Evolutionary conservation across 2,113 vertebrate genomes (phyloP), one percentile per base, ranked within the genome.

Genomic region (Halcyon senegalensis): DNA sequence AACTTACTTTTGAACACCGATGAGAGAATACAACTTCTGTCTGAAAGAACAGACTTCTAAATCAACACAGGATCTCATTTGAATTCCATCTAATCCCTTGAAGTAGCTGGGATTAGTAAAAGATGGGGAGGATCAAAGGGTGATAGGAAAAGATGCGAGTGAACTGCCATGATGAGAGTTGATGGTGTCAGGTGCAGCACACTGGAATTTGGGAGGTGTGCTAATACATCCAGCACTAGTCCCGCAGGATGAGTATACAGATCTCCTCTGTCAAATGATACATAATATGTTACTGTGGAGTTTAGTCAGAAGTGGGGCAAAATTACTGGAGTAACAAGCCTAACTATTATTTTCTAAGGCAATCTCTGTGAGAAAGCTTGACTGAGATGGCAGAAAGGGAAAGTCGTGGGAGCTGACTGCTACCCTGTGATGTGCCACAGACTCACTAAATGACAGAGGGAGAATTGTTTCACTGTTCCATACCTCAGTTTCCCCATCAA

Each of bases 51-150:
- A 88, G 73, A 48, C 69, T 87, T 84, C 31, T 84, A 55, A 84
- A 87, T 93, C 89, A 84, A 82, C 84, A 82, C 64, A 24, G 31
- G 58, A 77, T 96, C 63, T 95, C 51, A 85, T 94, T 39, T 92
- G 62, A 94, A 94, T 93, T 86, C 82, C 3, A 1, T 79, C 69
- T 92, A 91, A 84, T 90, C 77, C 81, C 87, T 95, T 94, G 92
- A 95, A 89, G 95, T 93, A 85, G 41, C 70, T 83, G 82, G 37
- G 77, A 87, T 90, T 96, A 90, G 70, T 87, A 92, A 91, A 37
- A 87, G 74, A 83, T 94, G 70, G 44, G 31, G 33, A 91, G 14
- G 92, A 96, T 96, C 92, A 96, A 95, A 92, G 73, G 16, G 37
- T 50, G 55, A 39, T 82, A 87, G 66, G 77, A 79, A 90, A 76